Conservation (phyloP, 2,113 vertebrate species). For the Aythya baeri region DNA sequence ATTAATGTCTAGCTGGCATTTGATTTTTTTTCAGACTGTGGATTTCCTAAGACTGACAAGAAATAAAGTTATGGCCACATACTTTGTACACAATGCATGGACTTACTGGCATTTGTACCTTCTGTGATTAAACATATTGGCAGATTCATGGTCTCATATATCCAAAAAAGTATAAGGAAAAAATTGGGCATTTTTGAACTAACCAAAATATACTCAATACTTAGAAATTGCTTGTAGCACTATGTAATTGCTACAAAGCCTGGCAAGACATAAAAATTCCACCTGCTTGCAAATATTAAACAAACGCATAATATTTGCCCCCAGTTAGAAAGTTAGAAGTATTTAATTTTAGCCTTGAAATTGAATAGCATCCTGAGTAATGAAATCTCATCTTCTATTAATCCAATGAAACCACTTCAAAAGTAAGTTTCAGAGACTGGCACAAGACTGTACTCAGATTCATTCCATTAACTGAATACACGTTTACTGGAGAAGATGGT, state of each 20-base stretch:
- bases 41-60: not conserved
- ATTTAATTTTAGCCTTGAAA: not conserved
- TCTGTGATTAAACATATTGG: not conserved
- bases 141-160: not conserved
- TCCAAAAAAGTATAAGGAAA: not conserved
- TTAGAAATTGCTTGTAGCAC: not conserved
- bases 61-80: not conserved
- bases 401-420: not conserved
- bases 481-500: not conserved
- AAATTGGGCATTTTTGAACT: not conserved
- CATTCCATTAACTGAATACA: not conserved
- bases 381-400: not conserved
- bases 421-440: not conserved
- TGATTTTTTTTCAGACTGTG: not conserved
- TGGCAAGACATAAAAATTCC: not conserved
- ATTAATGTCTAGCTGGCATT: not conserved
- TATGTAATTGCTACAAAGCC: not conserved
- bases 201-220: not conserved
- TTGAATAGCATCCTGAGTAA: not conserved
- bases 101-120: not conserved
- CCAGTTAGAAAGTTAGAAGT: not conserved
- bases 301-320: not conserved
- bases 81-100: not conserved
- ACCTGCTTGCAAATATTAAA: not conserved
- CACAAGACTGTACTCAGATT: not conserved